Evolutionary conservation across 2,113 vertebrate species (phyloP), one percentile per base, ranked within the genome.

Genomic region (Periophthalmodon schlosseri): DNA sequence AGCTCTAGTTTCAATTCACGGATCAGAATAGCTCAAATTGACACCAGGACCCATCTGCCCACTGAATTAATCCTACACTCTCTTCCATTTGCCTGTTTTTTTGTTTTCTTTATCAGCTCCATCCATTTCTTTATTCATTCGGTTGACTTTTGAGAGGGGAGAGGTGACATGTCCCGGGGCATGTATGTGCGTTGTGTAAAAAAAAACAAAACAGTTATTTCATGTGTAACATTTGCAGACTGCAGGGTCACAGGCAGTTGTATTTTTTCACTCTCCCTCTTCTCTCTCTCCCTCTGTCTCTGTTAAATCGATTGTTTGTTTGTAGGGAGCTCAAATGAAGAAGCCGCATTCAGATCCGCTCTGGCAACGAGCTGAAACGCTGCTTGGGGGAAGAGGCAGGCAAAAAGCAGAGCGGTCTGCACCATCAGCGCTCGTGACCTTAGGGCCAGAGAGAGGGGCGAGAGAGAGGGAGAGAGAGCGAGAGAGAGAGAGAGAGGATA

Each of bases 21-120:
- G 90, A 93, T 92, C 91, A 92, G 89, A 94, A 93, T 87, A 87
- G 86, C 87, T 91, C 84, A 94, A 93, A 94, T 94, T 93, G 93
- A 93, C 90, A 93, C 90, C 89, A 80, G 86, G 91, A 94, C 93
- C 93, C 90, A 85, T 91, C 86, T 89, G 92, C 91, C 93, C 91
- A 91, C 89, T 88, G 89, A 89, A 92, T 92, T 89, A 92, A 89
- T 91, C 90, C 83, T 89, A 74, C 87, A 91, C 88, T 92, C 90
- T 88, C 84, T 91, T 92, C 88, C 84, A 90, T 93, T 91, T 89
- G 82, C 80, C 70, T 18, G 21, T 85, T 87, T 91, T 57, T 88
- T 86, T 91, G 86, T 89, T 89, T 92, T 92, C 91, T 90, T 89
- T 92, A 91, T 92, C 88, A 87, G 85, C 82, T 91, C 77, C 84